Evolutionary conservation across 2,797 vertebrate species (phyloP).

Genomic region (Rhincodon typus): DNA sequence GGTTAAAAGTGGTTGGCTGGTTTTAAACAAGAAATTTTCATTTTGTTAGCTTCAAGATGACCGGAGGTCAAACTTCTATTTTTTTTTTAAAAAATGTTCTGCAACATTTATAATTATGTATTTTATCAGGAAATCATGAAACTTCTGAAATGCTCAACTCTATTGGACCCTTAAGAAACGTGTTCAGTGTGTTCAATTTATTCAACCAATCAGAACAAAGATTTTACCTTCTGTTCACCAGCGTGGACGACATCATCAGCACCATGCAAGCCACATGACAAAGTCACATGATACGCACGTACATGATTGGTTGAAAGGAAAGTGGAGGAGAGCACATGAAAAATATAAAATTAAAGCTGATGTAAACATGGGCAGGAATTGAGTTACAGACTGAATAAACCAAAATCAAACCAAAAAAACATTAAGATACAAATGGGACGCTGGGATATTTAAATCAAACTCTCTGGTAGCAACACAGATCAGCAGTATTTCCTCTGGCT

Average conservation of each 20-base stretch:
- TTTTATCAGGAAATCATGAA: not conserved
- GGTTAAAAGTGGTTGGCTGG: not conserved
- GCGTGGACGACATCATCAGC: slow-evolving; percentile 80
- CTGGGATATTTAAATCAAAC: slow-evolving; percentile 22
- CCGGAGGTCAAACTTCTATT: no score
- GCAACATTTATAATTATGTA: not conserved
- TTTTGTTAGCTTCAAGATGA: no score
- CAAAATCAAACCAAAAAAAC: slow-evolving; percentile 66
- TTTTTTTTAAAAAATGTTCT: not conserved
- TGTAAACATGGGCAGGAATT: slow-evolving; percentile 77
- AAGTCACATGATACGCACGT: slow-evolving; percentile 90
- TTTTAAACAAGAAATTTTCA: not conserved
- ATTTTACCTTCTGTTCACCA: slow-evolving; percentile 97
- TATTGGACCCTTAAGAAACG: slow-evolving; percentile 12
- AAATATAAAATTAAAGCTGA: slow-evolving; percentile 88
- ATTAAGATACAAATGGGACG: slow-evolving; percentile 59
- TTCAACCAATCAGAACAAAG: slow-evolving; percentile 65
- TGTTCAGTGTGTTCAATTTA: slow-evolving; percentile 48
- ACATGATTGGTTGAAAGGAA: slow-evolving; percentile 87
- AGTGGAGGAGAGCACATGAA: slow-evolving; percentile 82
- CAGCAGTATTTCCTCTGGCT: slow-evolving; percentile 48
- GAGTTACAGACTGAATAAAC: slow-evolving; percentile 53
- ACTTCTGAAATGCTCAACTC: slow-evolving; percentile 8
- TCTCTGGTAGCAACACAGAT: slow-evolving; percentile 42
- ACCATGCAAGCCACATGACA: slow-evolving; percentile 96